Percentiles rank a stretch among this genome's conserved stretches.
Conservation (phyloP, 53 echinoderm and acorn worm genomes). For the Paracentrotus lividus region DNA sequence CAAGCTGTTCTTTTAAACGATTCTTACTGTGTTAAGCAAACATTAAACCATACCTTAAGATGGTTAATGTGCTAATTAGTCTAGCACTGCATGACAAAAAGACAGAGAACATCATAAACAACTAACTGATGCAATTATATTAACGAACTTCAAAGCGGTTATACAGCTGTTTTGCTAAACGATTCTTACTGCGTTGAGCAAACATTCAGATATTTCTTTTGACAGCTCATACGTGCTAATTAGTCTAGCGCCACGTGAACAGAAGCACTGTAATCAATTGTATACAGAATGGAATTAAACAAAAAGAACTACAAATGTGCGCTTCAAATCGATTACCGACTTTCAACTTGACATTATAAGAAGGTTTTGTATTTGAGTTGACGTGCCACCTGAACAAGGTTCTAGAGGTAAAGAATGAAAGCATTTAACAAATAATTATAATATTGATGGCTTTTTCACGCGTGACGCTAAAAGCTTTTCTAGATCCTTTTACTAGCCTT, state of each 20-base stretch:
- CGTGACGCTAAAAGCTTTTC: no score
- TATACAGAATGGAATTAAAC: no score
- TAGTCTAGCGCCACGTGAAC: not conserved
- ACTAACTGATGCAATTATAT: not conserved
- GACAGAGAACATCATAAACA: not conserved
- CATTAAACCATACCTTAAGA: not conserved
- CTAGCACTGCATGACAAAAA: not conserved
- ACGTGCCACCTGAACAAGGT: no score
- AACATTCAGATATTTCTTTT: not conserved
- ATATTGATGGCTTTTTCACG: no score
- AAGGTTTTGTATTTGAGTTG: no score
- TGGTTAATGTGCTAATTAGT: slow-evolving; percentile 14
- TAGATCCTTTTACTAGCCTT: no score
- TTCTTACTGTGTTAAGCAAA: slow-evolving; percentile 23
- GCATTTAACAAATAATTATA: no score
- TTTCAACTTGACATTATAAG: no score
- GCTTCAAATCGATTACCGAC: no score
- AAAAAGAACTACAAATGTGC: no score
- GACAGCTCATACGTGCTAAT: not conserved
- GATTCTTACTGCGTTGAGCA: not conserved
- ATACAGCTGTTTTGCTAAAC: not conserved
- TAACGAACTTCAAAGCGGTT: not conserved
- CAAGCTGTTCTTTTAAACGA: slow-evolving; percentile 38
- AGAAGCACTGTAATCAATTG: no score
- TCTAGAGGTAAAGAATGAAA: no score